Base-by-base conservation (phyloP, 2,797 vertebrate genomes). In the Neoniphon sammara region DNA sequence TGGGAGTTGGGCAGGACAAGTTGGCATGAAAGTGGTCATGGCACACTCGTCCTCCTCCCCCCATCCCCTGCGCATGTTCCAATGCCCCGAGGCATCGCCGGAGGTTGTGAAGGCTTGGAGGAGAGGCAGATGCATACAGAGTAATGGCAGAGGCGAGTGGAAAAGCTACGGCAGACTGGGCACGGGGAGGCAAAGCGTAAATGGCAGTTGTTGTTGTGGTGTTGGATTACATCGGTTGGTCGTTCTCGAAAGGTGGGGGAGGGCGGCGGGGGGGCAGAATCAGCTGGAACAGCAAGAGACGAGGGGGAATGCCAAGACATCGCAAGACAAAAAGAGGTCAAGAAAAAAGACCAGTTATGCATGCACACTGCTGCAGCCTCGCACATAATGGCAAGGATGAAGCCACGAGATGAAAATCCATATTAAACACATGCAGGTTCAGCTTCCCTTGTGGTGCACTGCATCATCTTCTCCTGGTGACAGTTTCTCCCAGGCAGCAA, bases 11-110 rank as follows among this genome's bases (percentile, higher is more conserved):
- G 62, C 70, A 75, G 50, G 49, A 78, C 65, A 85, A 77, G 77
- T 67, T 73, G 84, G 77, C 85, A 69, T 1, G 59, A 31, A 70
- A 86, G 70, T 52, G 53, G 63, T 63, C 49, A 14, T 74, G 87
- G 82, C 82, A 75, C 68, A 77, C 60, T 64, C 7, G 42, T 44
- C 82, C 78, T 63, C 30, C 69, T 71, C 73, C 52, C 54, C 8
- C 12, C 49, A 14, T 34, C 63, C 52, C 12, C 55, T 20, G 70
- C 72, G 81, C 74, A 68, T 72, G 86, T 75, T 66, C 47, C 15
- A 46, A 68, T 79, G 60, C 79, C 85, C 30, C 0, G 30, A 69
- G 78, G 84, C 80, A 25, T 53, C 0, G 30, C 85, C 73, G 1
- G 9, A 17, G 69, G 84, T 70, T 62, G 27, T 54, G 50, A 4